Evolutionary conservation across 2,888 invertebrate genomes (phyloP), one percentile per base, ranked within the genome.

Genomic region (Acleris sparsana): DNA sequence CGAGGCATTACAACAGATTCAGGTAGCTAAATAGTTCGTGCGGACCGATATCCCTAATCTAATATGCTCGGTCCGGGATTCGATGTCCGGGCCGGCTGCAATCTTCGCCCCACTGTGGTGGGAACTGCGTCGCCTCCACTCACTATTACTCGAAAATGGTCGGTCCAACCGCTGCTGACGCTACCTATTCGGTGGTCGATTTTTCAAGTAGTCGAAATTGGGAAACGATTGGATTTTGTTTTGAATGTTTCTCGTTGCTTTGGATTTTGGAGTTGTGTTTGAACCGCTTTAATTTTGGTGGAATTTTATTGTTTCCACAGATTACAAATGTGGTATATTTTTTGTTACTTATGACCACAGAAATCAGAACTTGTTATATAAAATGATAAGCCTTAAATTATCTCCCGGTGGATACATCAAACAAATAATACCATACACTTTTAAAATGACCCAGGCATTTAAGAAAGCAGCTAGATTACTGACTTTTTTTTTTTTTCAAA

Each of bases 11-110:
- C 70, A 72, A 76, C 72, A 71, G 77, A 78, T 76, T 80, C 78
- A 80, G 80, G 79, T 79, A 74, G 67, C 79, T 86, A 84, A 86
- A 86, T 84, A 87, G 83, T 83, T 81, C 73, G 79, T 79, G 77
- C 73, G 74, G 76, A 78, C 75, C 80, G 80, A 85, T 83, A 80
- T 85, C 79, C 84, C 80, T 87, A 85, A 87, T 88, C 86, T 86
- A 87, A 88, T 86, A 85, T 84, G 80, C 83, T 78, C 75, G 79
- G 80, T 84, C 80, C 80, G 80, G 75, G 77, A 70, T 70, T 70
- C 70, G 73, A 65, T 70, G 63, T 71, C 56, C 61, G 62, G 48
- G 43, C 49, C 53, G 48, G 57, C 46, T 59, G 67, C 58, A 59
- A 69, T 63, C 62, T 59, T 63, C 53, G 52, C 78, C 77, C 53